Evolutionary conservation across 1,140 invertebrate species (phyloP), one percentile per base, ranked within the genome.

Genomic region (Aphelenchoides avenae): DNA sequence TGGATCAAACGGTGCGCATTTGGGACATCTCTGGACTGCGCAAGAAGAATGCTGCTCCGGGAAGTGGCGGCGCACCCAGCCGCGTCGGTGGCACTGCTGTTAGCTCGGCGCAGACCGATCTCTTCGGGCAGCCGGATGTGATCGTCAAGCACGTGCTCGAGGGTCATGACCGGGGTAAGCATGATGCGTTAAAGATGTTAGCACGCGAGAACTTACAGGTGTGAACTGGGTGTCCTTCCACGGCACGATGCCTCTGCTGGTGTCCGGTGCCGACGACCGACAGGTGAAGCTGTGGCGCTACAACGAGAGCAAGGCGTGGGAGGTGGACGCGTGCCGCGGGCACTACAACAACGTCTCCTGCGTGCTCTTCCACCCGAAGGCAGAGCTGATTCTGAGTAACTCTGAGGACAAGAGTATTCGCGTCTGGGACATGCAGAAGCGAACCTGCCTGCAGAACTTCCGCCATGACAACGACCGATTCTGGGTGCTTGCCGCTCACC

Each of bases 281-380:
- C 88, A 93, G 73, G 87, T 99, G 7, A 99, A 99, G 79, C 81
- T 99, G 52, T 99, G 94, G 94, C 82, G 95, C 61, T 96, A 97
- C 89, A 98, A 96, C 78, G 94, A 97, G 79, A 85, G 87, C 29
- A 94, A 87, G 82, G 94, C 93, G 0, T 98, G 94, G 94, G 94
- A 99, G 80, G 90, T 98, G 20, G 95, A 99, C 75, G 93, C 92
- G 0, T 98, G 92, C 69, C 84, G 95, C 41, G 94, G 95, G 1
- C 95, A 99, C 79, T 98, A 97, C 80, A 95, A 97, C 80, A 99
- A 99, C 79, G 93, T 99, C 0, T 97, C 92, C 0, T 96, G 92
- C 76, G 91, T 91, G 1, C 78, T 97, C 5, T 99, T 99, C 79
- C 94, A 98, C 81, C 93, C 94, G 0, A 82, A 90, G 15, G 90